Conservation (phyloP, 1,140 invertebrate genomes). For the Halictus rubicundus region DNA sequence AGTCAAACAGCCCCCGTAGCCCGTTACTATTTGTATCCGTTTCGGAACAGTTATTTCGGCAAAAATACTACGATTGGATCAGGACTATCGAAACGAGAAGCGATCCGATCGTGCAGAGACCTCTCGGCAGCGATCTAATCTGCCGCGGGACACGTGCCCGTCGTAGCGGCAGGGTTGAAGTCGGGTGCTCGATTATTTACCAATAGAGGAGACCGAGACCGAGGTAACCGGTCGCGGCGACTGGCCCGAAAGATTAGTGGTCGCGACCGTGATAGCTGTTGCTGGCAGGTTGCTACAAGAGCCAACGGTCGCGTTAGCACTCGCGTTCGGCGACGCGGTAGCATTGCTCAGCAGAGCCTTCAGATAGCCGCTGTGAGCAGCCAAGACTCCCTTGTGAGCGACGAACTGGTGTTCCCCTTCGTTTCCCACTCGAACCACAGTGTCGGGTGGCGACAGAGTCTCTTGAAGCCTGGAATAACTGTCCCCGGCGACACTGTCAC, state of each 20-base stretch:
- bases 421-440: slow-evolving; percentile 84
- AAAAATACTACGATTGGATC: too few relatives aligned
- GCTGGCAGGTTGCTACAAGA: slow-evolving; percentile 18
- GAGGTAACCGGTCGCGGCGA: slow-evolving; percentile 64
- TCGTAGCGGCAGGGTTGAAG: neutral
- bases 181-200: slow-evolving; percentile 68
- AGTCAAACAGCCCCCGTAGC: too few relatives aligned
- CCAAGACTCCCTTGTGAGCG: slow-evolving; percentile 85
- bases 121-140: too few relatives aligned
- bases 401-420: slow-evolving; percentile 84
- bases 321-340: slow-evolving; percentile 24
- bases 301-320: slow-evolving; percentile 14
- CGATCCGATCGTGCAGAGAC: too few relatives aligned
- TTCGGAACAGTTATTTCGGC: too few relatives aligned
- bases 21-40: too few relatives aligned
- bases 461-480: slow-evolving; percentile 71
- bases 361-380: slow-evolving; percentile 86
- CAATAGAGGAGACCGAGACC: slow-evolving; percentile 76
- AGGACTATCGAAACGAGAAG: too few relatives aligned
- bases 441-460: slow-evolving; percentile 82
- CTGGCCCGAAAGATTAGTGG: slow-evolving; percentile 32
- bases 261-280: slow-evolving; percentile 32
- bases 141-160: too few relatives aligned
- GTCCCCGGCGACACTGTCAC: slow-evolving; percentile 66
- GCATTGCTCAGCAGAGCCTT: slow-evolving; percentile 64